Percentiles rank a stretch among this genome's conserved stretches.
Conservation (phyloP, 1,140 invertebrate species). For the Drosophila miranda region DNA sequence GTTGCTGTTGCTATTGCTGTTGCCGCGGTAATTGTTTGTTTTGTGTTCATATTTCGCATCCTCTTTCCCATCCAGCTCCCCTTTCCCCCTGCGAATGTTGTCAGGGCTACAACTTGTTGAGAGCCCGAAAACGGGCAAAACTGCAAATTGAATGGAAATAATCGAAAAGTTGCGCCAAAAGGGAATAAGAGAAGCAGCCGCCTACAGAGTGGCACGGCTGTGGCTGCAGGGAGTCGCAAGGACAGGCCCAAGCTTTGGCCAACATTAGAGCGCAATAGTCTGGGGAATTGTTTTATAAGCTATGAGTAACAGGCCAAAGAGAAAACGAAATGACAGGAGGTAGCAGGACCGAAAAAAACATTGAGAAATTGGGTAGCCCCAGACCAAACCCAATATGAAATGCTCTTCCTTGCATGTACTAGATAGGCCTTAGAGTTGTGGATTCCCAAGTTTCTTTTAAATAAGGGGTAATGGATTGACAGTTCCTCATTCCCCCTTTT, state of each 20-base stretch:
- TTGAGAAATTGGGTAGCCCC: neutral
- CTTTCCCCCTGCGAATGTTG: constrained; percentile 33
- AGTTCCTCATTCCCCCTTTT: too few species aligned
- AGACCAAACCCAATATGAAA: constrained; percentile 2
- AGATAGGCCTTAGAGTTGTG: too few species aligned
- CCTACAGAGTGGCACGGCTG: constrained; percentile 13
- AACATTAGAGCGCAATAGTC: constrained; percentile 79
- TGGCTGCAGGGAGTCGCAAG: constrained; percentile 21
- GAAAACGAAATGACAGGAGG: constrained; percentile 48
- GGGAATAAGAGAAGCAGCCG: constrained; percentile 4
- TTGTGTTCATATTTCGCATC: constrained; percentile 49
- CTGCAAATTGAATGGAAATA: constrained; percentile 61
- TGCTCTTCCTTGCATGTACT: constrained; percentile 7
- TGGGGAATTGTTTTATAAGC: constrained; percentile 79
- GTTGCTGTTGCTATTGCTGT: constrained; percentile 21
- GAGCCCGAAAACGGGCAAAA: constrained; percentile 48
- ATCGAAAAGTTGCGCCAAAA: constrained; percentile 36
- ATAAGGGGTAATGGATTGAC: too few species aligned
- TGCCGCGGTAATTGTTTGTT: constrained; percentile 58
- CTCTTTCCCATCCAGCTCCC: neutral
- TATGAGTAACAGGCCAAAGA: constrained; percentile 75
- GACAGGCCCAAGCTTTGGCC: constrained; percentile 53
- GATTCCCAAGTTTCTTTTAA: too few species aligned
- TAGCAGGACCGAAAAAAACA: constrained; percentile 12
- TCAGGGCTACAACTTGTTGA: constrained; percentile 62